phyloP scores from a whole-genome alignment of 2,797 vertebrate species.

The Coendou prehensilis region DNA sequence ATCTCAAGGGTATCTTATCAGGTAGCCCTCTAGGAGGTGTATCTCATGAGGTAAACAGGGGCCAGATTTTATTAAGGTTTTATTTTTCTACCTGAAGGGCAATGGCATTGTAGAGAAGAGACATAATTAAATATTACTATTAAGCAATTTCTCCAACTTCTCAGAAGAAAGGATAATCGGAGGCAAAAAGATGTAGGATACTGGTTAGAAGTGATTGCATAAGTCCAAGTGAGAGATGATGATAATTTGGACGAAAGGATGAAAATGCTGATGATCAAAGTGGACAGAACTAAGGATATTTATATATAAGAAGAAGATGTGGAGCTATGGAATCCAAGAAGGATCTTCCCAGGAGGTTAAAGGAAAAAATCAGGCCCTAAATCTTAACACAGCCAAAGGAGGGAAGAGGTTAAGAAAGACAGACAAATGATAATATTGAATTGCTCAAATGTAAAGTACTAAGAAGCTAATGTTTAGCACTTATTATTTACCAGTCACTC shows the following conservation, averaged over 20 bases:
- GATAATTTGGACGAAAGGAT: background rate
- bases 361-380: background rate
- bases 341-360: background rate
- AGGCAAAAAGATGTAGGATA: background rate
- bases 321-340: background rate
- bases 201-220: background rate
- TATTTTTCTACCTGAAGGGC: conserved; percentile 35
- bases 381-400: conserved; percentile 23
- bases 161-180: conserved; percentile 1
- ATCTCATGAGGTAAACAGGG: background rate
- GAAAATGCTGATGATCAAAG: background rate
- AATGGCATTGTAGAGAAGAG: conserved; percentile 39
- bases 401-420: conserved; percentile 10
- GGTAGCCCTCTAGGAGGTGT: background rate
- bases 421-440: background rate
- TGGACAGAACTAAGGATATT: background rate
- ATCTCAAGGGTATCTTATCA: background rate
- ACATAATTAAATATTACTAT: background rate
- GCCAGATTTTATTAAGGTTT: conserved; percentile 14
- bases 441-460: conserved; percentile 32
- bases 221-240: background rate
- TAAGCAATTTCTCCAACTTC: background rate
- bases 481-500: background rate
- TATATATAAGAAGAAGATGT: conserved; percentile 5
- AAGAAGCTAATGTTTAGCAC: conserved; percentile 41